Evolutionary conservation across 1,140 invertebrate species (phyloP), one percentile per base, ranked within the genome.

Genomic region (Dufourea novaeangliae): DNA sequence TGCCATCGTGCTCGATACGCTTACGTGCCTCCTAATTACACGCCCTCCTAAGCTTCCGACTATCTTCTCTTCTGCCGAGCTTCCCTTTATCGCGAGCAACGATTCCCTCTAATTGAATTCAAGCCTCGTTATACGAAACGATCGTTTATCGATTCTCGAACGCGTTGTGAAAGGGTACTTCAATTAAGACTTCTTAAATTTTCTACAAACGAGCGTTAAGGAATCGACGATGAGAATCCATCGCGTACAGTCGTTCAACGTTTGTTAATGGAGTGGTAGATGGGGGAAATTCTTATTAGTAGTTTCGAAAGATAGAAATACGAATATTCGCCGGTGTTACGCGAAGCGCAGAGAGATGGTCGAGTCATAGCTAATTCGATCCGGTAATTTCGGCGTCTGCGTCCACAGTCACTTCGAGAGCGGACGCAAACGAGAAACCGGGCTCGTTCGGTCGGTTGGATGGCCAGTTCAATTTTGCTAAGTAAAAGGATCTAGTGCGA

Each of bases 381-480:
- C 39, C 10, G 44, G 41, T 64, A 64, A 64, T 64, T 46, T 39
- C 57, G n/a, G n/a, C n/a, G n/a, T n/a, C n/a, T n/a, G n/a, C n/a
- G n/a, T n/a, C n/a, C n/a, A 17, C 34, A 20, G 37, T 34, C 12
- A 20, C 32, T 37, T n/a, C 34, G 32, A 37, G 34, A 61, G 29
- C 25, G 62, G 54, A 52, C 70, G 46, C 41, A 22, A 20, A 37
- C 46, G 56, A 63, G 76, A 7, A 64, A 41, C 34, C 62, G 44
- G 61, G 69, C 37, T 80, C 71, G 64, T 80, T 80, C 39, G 25
- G 22, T 8, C 37, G 20, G 64, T 57, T 82, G 69, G 83, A 79
- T 83, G 25, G 22, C 12, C 37, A 12, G 64, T 57, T 82, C 76
- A 83, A 79, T 83, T 68, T 83, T 29, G 80, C 75, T 82, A 83